Percentiles rank a stretch among this genome's conserved stretches.
Evolutionary conservation across 2,113 vertebrate genomes (phyloP).

Genomic region (Poecile atricapillus): DNA sequence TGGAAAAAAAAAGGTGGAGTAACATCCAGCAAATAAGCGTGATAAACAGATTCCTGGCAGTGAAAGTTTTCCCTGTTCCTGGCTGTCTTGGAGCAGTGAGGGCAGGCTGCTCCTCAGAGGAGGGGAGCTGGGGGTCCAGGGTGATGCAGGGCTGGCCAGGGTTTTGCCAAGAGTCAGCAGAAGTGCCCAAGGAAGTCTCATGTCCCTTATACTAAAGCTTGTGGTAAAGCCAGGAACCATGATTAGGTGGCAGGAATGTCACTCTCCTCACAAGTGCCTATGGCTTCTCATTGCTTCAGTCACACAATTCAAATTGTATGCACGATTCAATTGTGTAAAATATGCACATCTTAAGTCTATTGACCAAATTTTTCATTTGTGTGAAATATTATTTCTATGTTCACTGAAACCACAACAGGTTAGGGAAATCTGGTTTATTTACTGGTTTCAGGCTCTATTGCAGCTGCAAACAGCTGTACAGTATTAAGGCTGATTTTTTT

Average conservation of each 20-base stretch:
- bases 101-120: neutral
- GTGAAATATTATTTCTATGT: neutral
- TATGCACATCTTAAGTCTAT: neutral
- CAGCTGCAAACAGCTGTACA: neutral
- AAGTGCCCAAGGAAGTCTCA: neutral
- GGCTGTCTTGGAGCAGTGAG: neutral
- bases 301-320: neutral
- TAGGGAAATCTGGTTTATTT: neutral
- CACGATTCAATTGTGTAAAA: neutral
- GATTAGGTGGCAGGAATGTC: neutral
- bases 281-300: neutral
- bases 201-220: neutral
- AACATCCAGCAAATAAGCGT: neutral
- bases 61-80: neutral
- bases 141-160: neutral
- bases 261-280: neutral
- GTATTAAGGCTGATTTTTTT: neutral
- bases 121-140: neutral
- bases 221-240: neutral
- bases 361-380: neutral
- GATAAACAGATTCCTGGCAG: neutral
- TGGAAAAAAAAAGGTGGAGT: neutral
- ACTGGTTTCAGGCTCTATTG: neutral
- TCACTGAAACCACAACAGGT: neutral
- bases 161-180: neutral